Base-by-base conservation (phyloP, 2,888 invertebrate species). In the Polyommatus icarus region DNA sequence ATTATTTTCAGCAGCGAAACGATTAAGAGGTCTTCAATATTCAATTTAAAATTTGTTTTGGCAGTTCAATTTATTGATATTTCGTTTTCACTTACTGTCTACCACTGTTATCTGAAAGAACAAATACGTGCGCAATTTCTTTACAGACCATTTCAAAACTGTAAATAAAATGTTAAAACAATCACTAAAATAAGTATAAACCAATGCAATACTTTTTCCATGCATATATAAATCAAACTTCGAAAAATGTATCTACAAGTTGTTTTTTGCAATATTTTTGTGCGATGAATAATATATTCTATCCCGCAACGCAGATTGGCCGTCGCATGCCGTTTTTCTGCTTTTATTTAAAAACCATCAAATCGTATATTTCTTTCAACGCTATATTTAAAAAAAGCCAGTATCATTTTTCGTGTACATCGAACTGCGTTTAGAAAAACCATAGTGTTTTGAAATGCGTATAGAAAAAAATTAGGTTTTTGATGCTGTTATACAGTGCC, bases 21-120 rank as follows among this genome's bases (percentile, higher is more conserved):
- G 54, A 29, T 75, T 75, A 75, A 54, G 75, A 75, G 75, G 46
- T 24, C 46, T 73, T 46, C 73, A 73, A 46, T 73, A 73, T 73
- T 73, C 73, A 73, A 73, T 73, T 73, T 73, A 72, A 72, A 18
- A 73, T 73, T 73, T 73, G 24, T 73, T 72, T 46, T 73, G 72
- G 10, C 72, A 46, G 46, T 73, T 18, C 46, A 50, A 24, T 50
- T 24, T 46, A 46, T 46, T 73, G 1, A 24, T 20, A 24, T 73
- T 73, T n/a, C 72, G n/a, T 40, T n/a, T 71, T 71, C n/a, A 36
- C 71, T 29, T 29, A 29, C 29, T 18, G 5, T 32, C 32, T 71
- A 36, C 36, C n/a, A n/a, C n/a, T 32, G n/a, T 3, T 40, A 8
- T 24, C 1, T 12, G 24, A 20, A 67, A 67, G 20, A 8, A 12